Conservation (phyloP, 2,888 invertebrate genomes). For the Acrobasis repandana region DNA sequence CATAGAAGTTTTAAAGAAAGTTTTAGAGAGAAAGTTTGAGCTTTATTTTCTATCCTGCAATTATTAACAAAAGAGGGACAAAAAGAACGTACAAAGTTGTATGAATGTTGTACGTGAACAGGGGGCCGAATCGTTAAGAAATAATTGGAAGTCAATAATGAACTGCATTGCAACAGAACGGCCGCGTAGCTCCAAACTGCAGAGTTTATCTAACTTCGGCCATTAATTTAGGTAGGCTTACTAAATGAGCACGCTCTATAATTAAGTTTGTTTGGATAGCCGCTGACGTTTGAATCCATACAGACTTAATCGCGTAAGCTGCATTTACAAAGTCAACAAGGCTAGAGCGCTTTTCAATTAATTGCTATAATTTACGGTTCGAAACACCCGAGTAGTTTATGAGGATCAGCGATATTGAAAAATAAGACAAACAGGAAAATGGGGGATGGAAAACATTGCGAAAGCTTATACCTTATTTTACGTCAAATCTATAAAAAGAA, state of each 20-base stretch:
- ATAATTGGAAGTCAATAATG: conserved; percentile 33
- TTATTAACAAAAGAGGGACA: conserved; percentile 32
- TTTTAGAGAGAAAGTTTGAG: conserved; percentile 33
- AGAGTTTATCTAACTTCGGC: conserved; percentile 47
- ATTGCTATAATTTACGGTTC: conserved; percentile 26
- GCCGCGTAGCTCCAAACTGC: conserved; percentile 33
- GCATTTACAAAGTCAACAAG: conserved; percentile 25
- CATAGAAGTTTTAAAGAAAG: conserved; percentile 34
- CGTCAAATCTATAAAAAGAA: not conserved
- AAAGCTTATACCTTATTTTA: not conserved
- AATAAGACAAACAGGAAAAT: conserved; percentile 21
- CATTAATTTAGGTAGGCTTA: conserved; percentile 49
- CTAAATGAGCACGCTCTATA: conserved; percentile 49
- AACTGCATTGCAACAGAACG: conserved; percentile 30
- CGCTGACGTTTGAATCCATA: conserved; percentile 38
- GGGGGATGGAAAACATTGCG: not conserved
- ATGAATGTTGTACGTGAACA: not conserved
- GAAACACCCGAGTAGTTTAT: conserved; percentile 21
- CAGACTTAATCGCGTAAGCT: conserved; percentile 30
- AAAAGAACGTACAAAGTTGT: conserved; percentile 22
- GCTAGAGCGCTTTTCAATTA: conserved; percentile 23
- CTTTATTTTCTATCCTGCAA: conserved; percentile 35
- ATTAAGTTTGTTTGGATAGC: conserved; percentile 45
- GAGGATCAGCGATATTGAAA: conserved; percentile 26
- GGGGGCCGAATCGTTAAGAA: conserved; percentile 17